Base-by-base conservation (phyloP, 2,797 vertebrate species). In the Hapalemur alaotrensis region DNA sequence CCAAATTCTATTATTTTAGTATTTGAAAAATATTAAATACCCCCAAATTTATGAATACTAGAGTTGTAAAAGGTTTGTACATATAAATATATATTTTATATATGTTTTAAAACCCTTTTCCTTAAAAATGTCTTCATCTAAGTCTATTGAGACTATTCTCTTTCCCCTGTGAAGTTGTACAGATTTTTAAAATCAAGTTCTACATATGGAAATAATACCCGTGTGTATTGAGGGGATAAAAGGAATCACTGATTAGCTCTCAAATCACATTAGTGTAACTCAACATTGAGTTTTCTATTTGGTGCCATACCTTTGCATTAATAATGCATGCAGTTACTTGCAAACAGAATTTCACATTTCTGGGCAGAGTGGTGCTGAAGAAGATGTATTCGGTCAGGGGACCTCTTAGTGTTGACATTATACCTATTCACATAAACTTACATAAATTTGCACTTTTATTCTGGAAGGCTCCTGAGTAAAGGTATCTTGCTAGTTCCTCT, bases 11-110 rank as follows among this genome's bases (percentile, higher is more conserved):
- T 69, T 63, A 83, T 90, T 92, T 91, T 91, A 94, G 43, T 83
- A 32, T 79, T 79, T 91, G 63, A 86, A 94, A 82, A 95, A 91
- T 78, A 75, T 48, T 15, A 57, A 84, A 83, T 57, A 69, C 10
- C 1, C 4, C 48, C 22, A 50, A 54, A 90, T 70, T 30, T 80
- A 54, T 72, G 35, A 69, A 91, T 88, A 35, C 14, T 23, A 20
- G 11, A 61, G n/a, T 85, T 13, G 72, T 65, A 32, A 72, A 46
- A 76, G 13, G 41, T 41, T 5, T 28, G 28, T 22, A 57, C 54
- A 67, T 18, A 30, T 69, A 12, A 6, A 30, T 41, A 43, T 76
- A 15, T 35, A 48, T 63, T 35, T 46, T 28, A 48, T 57, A 46
- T 30, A 81, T 46, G 30, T 63, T n/a, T 89, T 54, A 22, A 78